These are phyloP conservation scores for Pangasianodon gigas DNA, from an alignment of 2,113 vertebrate genomes.

Conservation along the genomic window DNA sequence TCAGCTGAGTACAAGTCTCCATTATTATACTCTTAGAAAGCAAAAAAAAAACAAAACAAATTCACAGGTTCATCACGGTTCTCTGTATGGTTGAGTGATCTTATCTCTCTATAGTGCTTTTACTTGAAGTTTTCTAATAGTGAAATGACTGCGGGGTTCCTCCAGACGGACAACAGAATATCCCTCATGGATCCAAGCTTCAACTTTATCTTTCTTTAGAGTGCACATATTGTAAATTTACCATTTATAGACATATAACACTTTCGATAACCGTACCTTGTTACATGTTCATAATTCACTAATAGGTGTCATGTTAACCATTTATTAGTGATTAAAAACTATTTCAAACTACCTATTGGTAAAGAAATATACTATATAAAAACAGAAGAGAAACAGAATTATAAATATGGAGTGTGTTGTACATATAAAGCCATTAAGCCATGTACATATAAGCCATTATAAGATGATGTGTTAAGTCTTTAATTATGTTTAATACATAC, in stretches of 20 bases:
- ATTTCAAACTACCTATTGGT: too few species aligned
- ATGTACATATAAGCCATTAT: background rate
- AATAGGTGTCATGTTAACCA: background rate
- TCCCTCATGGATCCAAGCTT: background rate
- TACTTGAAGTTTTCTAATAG: background rate
- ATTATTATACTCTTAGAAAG: too few species aligned
- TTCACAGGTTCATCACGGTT: background rate
- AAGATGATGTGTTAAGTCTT: background rate
- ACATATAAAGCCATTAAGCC: background rate
- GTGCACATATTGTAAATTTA: background rate
- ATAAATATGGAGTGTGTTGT: background rate
- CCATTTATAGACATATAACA: background rate
- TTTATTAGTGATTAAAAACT: background rate
- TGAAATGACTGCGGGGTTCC: background rate
- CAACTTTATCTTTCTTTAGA: background rate
- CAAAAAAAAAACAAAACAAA: too few species aligned
- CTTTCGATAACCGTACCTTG: background rate
- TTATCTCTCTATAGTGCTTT: background rate
- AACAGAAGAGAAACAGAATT: background rate
- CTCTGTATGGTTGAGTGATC: background rate
- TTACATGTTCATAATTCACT: background rate
- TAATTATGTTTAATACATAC: background rate
- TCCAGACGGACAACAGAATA: background rate
- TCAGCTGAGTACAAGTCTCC: too few species aligned
- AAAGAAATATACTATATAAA: background rate